Base-by-base conservation (phyloP, 2,797 vertebrate genomes). In the Catostomus latipinnis region DNA sequence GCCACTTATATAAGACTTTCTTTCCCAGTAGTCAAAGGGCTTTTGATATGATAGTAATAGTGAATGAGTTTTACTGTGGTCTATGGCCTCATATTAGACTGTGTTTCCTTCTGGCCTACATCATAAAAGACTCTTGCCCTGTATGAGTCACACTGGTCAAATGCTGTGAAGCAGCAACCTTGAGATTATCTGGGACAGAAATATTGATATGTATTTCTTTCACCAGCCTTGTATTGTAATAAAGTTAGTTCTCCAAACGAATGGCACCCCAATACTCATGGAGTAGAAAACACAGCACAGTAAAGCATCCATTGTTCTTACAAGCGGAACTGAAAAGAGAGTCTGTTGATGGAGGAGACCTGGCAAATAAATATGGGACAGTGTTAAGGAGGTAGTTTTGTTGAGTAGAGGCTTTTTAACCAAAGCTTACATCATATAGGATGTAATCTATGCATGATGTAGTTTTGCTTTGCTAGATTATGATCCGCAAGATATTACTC, bases 281-380 rank as follows among this genome's bases (percentile, higher is more conserved):
- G 2, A 66, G 61, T 18, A 90, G 89, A 93, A 92, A 93, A 93
- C 90, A 92, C 91, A 83, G 84, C 13, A 72, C 72, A 4, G 48
- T 81, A 67, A 71, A 81, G 56, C 61, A 62, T 65, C 48, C 78
- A 49, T 79, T 76, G 74, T 85, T 60, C 81, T 70, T 61, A 54
- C 13, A 14, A 81, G 85, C 11, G 60, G 84, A 76, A 78, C 84
- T 84, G 84, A 79, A 84, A 69, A 73, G 46, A 22, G 52, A 86
- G 76, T 82, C 67, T 56, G 70, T 5, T n/a, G 63, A 53, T 50
- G 49, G 70, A 83, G 71, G 12, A 61, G 66, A 77, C 73, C 75
- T 60, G 46, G 54, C 63, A 34, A 78, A 77, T 67, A 53, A 66
- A 68, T 49, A 90, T 84, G 84, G 82, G 71, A 88, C 45, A 71